phyloP scores from a whole-genome alignment of 2,888 invertebrate genomes.

The Strigamia transsilvanica region DNA sequence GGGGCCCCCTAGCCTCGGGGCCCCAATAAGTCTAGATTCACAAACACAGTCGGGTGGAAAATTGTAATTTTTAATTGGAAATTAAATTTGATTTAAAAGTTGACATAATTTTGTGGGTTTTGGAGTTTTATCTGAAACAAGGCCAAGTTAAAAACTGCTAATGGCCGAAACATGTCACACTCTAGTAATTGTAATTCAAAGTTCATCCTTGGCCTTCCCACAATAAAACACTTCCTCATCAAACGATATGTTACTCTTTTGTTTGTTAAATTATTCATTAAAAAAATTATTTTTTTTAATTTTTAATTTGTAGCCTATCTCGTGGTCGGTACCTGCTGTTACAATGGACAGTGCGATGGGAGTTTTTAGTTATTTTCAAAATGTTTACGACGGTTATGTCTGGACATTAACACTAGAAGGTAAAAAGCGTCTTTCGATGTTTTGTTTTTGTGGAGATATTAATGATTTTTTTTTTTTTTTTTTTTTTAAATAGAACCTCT shows the following conservation, averaged over 20 bases:
- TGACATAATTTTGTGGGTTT: neutral
- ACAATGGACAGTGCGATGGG: constrained; percentile 14
- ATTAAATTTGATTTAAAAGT: too few species aligned
- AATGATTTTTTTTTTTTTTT: neutral
- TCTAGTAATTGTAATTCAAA: constrained; percentile 10
- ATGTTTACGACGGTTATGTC: constrained; percentile 73
- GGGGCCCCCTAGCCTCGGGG: too few species aligned
- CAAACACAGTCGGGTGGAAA: too few species aligned
- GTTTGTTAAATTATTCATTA: neutral
- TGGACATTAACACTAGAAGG: constrained; percentile 81
- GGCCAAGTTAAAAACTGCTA: constrained; percentile 24
- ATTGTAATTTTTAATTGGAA: too few species aligned
- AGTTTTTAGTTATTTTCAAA: neutral
- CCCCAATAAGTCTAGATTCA: too few species aligned
- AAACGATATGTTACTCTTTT: constrained; percentile 1
- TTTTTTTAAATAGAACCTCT: constrained; percentile 73
- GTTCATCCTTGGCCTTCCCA: constrained; percentile 33
- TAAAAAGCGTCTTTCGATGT: constrained; percentile 62
- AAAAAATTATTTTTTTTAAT: neutral
- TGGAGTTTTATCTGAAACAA: constrained; percentile 4
- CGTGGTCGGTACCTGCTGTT: constrained; percentile 20
- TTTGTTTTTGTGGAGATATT: neutral
- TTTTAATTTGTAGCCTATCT: constrained; percentile 5
- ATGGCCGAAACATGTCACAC: constrained; percentile 17
- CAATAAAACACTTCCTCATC: constrained; percentile 29